These are phyloP conservation scores for Lophius piscatorius DNA, from an alignment of 2,113 vertebrate species.

Conservation along the genomic window DNA sequence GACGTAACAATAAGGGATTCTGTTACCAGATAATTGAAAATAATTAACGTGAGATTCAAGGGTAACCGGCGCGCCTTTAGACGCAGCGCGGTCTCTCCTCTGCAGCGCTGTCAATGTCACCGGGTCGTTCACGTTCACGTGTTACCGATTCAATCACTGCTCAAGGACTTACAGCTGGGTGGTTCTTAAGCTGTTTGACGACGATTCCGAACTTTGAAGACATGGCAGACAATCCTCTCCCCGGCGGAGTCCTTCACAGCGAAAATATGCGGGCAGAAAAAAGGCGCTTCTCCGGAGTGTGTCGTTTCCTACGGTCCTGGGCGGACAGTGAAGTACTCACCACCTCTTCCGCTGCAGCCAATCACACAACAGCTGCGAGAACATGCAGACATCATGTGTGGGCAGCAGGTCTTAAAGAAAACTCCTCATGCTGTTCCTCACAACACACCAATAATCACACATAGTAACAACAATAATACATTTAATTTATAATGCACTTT, in stretches of 20 bases:
- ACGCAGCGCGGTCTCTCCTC: conserved; percentile 12
- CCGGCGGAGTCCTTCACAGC: neutral
- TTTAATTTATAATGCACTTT: too few relatives aligned
- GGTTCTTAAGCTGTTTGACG: conserved; percentile 73
- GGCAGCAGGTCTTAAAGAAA: too few relatives aligned
- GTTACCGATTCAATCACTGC: neutral
- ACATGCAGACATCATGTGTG: neutral
- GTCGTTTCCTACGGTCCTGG: neutral
- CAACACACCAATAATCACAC: too few relatives aligned
- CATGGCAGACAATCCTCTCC: conserved; percentile 25
- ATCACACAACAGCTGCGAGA: conserved; percentile 51
- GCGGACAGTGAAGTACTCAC: neutral
- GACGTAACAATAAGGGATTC: too few relatives aligned
- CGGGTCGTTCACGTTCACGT: conserved; percentile 9
- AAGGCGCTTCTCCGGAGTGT: neutral
- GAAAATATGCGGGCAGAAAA: neutral
- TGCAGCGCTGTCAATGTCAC: conserved; percentile 57
- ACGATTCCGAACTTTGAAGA: conserved; percentile 46
- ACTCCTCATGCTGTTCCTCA: too few relatives aligned
- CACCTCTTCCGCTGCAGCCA: conserved; percentile 42
- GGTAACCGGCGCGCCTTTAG: neutral
- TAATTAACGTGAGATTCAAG: conserved; percentile 2
- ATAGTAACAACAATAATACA: too few relatives aligned
- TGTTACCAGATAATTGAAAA: too few relatives aligned
- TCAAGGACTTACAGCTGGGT: conserved; percentile 78